phyloP scores from a whole-genome alignment of 2,888 invertebrate genomes.

The Orthonevra nobilis region DNA sequence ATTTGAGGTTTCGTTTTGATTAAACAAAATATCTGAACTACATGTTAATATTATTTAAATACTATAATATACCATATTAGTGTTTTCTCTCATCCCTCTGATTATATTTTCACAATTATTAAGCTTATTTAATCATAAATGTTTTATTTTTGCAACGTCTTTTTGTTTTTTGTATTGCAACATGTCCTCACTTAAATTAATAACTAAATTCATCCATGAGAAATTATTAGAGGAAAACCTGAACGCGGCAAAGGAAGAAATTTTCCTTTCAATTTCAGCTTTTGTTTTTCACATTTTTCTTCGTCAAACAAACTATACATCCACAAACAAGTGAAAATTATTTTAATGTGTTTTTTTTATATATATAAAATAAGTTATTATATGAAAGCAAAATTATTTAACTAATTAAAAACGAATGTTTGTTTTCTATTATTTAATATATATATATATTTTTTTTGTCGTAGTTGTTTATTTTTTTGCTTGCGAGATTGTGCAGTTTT shows the following conservation, averaged over 20 bases:
- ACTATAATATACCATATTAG: too few relatives aligned
- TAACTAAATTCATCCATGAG: not conserved
- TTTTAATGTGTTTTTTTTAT: too few relatives aligned
- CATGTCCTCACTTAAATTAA: slow-evolving; percentile 1
- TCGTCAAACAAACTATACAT: slow-evolving; percentile 10
- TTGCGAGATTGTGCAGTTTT: slow-evolving; percentile 46
- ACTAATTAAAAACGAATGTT: slow-evolving; percentile 15
- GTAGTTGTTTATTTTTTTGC: slow-evolving; percentile 14
- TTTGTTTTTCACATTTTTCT: slow-evolving; percentile 8
- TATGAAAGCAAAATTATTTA: slow-evolving; percentile 45
- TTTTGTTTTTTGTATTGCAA: slow-evolving; percentile 26
- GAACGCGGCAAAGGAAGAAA: slow-evolving; percentile 1
- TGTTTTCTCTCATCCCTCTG: slow-evolving; percentile 23
- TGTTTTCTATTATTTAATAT: slow-evolving; percentile 11
- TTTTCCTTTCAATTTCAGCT: slow-evolving; percentile 1
- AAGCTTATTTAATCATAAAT: slow-evolving; percentile 19
- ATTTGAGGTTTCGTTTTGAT: too few relatives aligned
- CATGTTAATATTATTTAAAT: too few relatives aligned
- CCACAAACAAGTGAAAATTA: not conserved
- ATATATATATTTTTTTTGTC: slow-evolving; percentile 33
- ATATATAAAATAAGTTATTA: slow-evolving; percentile 16
- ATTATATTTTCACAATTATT: slow-evolving; percentile 31
- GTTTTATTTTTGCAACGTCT: slow-evolving; percentile 16
- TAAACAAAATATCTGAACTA: too few relatives aligned
- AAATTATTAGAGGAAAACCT: slow-evolving; percentile 10